These are phyloP conservation scores for Petaurus breviceps DNA, from an alignment of 2,113 vertebrate species.

Conservation along the genomic window DNA sequence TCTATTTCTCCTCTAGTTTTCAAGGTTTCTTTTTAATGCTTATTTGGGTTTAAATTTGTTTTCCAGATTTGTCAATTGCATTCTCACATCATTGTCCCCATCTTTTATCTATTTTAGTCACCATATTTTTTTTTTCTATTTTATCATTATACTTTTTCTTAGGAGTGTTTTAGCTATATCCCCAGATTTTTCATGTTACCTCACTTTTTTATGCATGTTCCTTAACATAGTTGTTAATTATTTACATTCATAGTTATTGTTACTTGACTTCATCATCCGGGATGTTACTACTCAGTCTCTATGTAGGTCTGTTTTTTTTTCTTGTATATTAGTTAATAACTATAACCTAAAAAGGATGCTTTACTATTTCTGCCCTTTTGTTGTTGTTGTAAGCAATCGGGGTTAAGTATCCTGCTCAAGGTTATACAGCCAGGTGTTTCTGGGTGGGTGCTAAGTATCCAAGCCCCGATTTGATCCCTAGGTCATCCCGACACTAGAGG, in stretches of 20 bases:
- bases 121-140: not conserved
- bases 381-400: too few relatives aligned
- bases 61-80: not conserved
- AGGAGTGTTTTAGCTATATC: not conserved
- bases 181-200: not conserved
- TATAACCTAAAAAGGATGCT: not conserved
- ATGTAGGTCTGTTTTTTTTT: not conserved
- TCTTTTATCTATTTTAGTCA: not conserved
- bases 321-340: not conserved
- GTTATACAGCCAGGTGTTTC: too few relatives aligned
- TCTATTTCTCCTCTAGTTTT: not conserved
- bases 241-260: not conserved
- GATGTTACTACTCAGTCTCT: not conserved
- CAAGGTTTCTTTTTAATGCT: not conserved
- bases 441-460: too few relatives aligned
- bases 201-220: not conserved
- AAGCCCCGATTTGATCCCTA: too few relatives aligned
- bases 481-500: too few relatives aligned
- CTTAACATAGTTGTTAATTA: not conserved
- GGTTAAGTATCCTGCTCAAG: too few relatives aligned
- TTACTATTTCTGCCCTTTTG: not conserved
- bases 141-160: not conserved
- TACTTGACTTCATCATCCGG: not conserved
- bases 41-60: not conserved
- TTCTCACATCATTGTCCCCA: not conserved